Evolutionary conservation across 1,140 invertebrate species (phyloP), one percentile per base, ranked within the genome.

Genomic region (Drosophila sproati): DNA sequence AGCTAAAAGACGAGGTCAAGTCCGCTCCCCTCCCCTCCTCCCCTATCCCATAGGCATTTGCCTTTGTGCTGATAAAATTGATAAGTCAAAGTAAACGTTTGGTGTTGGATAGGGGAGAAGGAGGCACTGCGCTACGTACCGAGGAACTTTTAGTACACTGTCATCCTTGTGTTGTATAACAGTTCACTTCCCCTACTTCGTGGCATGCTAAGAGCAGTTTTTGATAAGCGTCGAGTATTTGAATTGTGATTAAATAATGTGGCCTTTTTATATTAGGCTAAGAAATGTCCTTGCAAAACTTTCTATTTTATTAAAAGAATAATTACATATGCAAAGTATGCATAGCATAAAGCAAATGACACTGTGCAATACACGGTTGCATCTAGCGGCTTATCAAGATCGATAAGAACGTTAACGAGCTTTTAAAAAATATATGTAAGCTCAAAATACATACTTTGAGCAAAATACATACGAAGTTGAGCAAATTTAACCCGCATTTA

Each of bases 1-100:
- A 56, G 68, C 78, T 66, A 66, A 59, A 43, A 54, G 66, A 70
- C 82, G 86, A 85, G 82, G 82, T 85, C 82, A 85, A 85, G 50
- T 41, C 10, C 57, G 28, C 4, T 35, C 35, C n/a, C 31, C 37
- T 32, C 10, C 7, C 62, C 55, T 4, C 3, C 32, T n/a, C 45
- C 54, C 2, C 28, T 12, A 2, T 1, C 0, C 8, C 3, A 20
- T 1, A 28, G 3, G 6, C 34, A 12, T 1, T 4, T 31, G 31
- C 32, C 68, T 63, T 59, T 63, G 72, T 35, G 45, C 35, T 73
- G 73, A 76, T 76, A 86, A 86, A 86, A 81, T 55, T 85, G 82
- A 85, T 85, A 85, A 85, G 81, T 69, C 78, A 62, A 74, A 52
- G 59, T n/a, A 70, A 81, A 75, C 75, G 6, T 12, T 1, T n/a